A percentile compares a stretch with the other conserved stretches of the same genome.
These are phyloP conservation scores for Artibeus lituratus DNA, from an alignment of 2,797 vertebrate genomes.

Conservation along the genomic window DNA sequence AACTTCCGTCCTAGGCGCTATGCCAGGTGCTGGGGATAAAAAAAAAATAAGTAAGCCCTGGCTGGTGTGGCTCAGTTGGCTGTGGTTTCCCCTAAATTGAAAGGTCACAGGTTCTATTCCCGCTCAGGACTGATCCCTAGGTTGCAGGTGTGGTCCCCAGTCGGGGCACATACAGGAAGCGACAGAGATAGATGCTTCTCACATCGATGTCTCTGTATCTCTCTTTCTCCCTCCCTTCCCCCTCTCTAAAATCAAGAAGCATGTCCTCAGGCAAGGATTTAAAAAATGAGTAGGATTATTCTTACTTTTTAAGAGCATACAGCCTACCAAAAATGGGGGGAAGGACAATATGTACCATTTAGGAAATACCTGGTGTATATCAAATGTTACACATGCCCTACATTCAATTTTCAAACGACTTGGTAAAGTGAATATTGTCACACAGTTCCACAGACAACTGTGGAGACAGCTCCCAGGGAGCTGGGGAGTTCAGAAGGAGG, in stretches of 20 bases:
- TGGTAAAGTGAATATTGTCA: background rate
- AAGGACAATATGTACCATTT: background rate
- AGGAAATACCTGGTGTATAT: background rate
- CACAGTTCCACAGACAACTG: background rate
- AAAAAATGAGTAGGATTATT: background rate
- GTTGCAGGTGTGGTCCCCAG: background rate
- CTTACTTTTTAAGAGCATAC: background rate
- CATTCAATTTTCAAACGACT: background rate
- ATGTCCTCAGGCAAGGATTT: background rate
- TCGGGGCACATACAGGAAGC: background rate
- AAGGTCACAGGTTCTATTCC: background rate
- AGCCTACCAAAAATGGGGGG: background rate
- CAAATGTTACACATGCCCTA: background rate
- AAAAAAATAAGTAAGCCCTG: background rate
- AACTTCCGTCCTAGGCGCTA: constrained; percentile 31
- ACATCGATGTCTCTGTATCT: background rate
- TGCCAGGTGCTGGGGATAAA: background rate
- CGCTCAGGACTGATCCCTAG: background rate
- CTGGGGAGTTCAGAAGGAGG: background rate
- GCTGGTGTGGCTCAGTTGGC: background rate
- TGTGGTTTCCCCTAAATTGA: background rate
- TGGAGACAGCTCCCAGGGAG: no score
- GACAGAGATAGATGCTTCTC: background rate
- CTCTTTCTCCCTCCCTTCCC: background rate
- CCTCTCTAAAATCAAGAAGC: background rate